Base-by-base conservation (phyloP, 2,888 invertebrate species). In the Drosophila mimetica region DNA sequence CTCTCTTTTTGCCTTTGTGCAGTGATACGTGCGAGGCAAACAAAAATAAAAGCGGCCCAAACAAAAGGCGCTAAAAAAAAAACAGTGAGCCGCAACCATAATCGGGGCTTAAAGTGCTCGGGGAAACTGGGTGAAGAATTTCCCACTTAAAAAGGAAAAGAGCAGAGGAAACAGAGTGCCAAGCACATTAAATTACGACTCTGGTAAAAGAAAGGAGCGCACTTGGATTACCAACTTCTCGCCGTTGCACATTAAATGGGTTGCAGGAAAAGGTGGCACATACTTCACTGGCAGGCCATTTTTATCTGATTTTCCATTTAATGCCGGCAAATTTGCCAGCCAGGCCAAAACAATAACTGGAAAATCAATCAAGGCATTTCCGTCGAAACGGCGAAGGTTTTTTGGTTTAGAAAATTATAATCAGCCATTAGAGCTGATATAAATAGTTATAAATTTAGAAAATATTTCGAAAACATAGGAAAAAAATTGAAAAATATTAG, bases 1-100 rank as follows among this genome's bases (percentile, higher is more conserved):
- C 47, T 36, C 41, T 39, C 25, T 39, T 20, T 58, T 42, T 60
- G 57, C 83, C 76, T 88, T 82, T 87, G 86, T 86, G 83, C 87
- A 82, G 58, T 82, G 87, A 82, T 82, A 82, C 87, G 85, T 85
- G 82, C 71, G 63, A 69, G 63, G 34, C 53, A 51, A 63, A 78
- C 74, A 76, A 77, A 75, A 84, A 63, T 5, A 22, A 22, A 64
- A 50, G 32, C 28, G 50, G 66, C 30, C 37, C 51, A 61, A 87
- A 86, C 88, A 82, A 82, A 76, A 74, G 79, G 71, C 79, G 82
- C 70, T 70, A 70, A 75, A 76, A 72, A 69, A 69, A 74, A 75
- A 66, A 65, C 67, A 46, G 37, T 53, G 42, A 53, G 53, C 41
- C 52, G 16, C 48, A 39, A 16, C 65, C 63, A 60, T 71, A 70